These are phyloP conservation scores for Empidonax traillii DNA, from an alignment of 2,113 vertebrate genomes.

Conservation along the genomic window DNA sequence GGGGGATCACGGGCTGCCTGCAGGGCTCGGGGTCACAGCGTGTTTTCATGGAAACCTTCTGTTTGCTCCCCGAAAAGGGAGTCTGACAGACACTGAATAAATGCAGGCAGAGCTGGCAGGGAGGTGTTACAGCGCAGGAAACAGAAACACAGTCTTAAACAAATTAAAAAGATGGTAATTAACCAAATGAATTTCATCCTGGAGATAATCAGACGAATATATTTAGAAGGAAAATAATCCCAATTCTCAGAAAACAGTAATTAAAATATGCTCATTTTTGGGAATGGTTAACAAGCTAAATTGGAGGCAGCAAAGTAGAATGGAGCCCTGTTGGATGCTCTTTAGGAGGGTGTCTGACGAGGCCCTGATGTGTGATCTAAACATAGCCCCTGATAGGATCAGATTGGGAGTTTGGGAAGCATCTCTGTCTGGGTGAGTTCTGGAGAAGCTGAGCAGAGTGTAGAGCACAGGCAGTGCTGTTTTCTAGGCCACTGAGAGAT, in stretches of 20 bases:
- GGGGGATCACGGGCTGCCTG: background rate
- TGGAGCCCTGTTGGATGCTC: background rate
- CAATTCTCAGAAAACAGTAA: constrained; percentile 61
- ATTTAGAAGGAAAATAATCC: constrained; percentile 49
- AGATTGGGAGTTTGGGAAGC: background rate
- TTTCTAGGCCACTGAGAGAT: background rate
- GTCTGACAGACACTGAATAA: background rate
- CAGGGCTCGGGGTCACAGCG: rapidly evolving
- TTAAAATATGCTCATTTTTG: constrained; percentile 46
- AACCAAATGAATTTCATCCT: constrained; percentile 63
- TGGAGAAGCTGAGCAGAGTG: background rate
- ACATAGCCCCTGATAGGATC: background rate
- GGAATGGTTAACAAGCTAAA: constrained; percentile 26
- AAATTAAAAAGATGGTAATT: constrained; percentile 68
- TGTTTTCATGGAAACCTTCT: background rate
- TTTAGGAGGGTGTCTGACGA: background rate
- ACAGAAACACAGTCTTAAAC: constrained; percentile 44
- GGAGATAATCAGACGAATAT: constrained; percentile 53
- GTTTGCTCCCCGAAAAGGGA: background rate
- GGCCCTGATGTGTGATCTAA: constrained; percentile 23
- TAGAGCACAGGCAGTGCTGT: background rate
- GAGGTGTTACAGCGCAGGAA: constrained; percentile 39
- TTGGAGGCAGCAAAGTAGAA: constrained; percentile 7
- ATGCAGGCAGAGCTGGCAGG: constrained; percentile 16
- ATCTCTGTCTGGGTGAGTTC: background rate